Conservation (phyloP, 2,797 vertebrate species). For the Smutsia gigantea region DNA sequence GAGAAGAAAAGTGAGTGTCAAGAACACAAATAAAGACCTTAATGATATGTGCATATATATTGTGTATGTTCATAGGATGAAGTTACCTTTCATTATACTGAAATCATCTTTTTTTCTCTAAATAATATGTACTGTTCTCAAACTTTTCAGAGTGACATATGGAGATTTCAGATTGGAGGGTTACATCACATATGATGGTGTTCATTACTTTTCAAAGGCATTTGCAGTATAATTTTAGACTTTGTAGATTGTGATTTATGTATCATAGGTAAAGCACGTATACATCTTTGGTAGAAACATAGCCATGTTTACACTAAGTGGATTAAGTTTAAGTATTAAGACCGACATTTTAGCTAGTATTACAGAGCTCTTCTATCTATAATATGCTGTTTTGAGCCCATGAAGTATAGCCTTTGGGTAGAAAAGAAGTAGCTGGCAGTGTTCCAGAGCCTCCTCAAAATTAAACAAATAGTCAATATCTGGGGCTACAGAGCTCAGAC, state of each 20-base stretch:
- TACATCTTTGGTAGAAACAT: neutral
- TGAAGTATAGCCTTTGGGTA: neutral
- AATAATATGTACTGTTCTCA: constrained; percentile 55
- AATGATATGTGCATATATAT: neutral
- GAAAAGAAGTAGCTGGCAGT: neutral
- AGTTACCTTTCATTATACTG: constrained; percentile 10
- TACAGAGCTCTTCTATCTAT: neutral
- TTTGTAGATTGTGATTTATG: constrained; percentile 1
- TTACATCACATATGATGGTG: neutral
- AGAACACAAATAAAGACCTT: constrained; percentile 3
- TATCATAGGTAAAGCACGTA: neutral
- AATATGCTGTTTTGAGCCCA: neutral
- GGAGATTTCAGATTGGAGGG: neutral
- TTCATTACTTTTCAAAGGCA: constrained; percentile 10
- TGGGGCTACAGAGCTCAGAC: neutral
- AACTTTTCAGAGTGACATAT: neutral
- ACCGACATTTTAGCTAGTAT: neutral
- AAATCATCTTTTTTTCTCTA: constrained; percentile 18
- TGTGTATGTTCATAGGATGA: neutral
- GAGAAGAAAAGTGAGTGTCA: neutral
- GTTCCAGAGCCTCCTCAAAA: neutral
- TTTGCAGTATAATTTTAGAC: neutral
- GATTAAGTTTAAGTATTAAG: constrained; percentile 12
- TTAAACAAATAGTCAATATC: neutral
- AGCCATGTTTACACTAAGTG: neutral